A percentile compares a stretch with the other conserved stretches of the same genome.
phyloP scores from a whole-genome alignment of 1,140 invertebrate species.

The Eumeta japonica region DNA sequence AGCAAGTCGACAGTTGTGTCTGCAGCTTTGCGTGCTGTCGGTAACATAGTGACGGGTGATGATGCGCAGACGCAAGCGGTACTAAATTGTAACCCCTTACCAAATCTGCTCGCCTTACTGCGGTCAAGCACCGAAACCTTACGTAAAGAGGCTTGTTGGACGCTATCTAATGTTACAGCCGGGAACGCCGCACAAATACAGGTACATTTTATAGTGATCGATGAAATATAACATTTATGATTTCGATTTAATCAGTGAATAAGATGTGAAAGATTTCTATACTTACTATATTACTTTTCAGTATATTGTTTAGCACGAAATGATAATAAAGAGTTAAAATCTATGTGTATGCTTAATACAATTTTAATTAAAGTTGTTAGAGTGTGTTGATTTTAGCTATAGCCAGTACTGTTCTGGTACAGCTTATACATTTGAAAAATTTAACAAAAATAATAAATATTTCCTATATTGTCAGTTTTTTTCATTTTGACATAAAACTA shows the following conservation, averaged over 20 bases:
- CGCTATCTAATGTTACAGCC: slow-evolving; percentile 96
- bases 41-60: slow-evolving; percentile 98
- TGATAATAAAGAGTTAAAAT: background rate
- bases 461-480: background rate
- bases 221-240: background rate
- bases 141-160: slow-evolving; percentile 97
- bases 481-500: background rate
- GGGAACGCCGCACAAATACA: slow-evolving; percentile 93
- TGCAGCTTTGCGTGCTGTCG: slow-evolving; percentile 91
- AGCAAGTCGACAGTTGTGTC: slow-evolving; percentile 89
- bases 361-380: background rate
- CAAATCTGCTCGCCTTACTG: slow-evolving; percentile 81
- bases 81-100: slow-evolving; percentile 86
- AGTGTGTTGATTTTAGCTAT: too few species aligned
- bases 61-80: slow-evolving; percentile 95
- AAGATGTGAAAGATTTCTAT: too few species aligned
- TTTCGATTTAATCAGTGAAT: background rate
- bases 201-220: slow-evolving; percentile 45
- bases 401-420: too few species aligned
- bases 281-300: too few species aligned
- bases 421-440: background rate
- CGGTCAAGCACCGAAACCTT: slow-evolving; percentile 80
- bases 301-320: too few species aligned
- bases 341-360: background rate
- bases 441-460: background rate